Evolutionary conservation across 2,888 invertebrate genomes (phyloP).

Genomic region (Hyppa rectilinea): DNA sequence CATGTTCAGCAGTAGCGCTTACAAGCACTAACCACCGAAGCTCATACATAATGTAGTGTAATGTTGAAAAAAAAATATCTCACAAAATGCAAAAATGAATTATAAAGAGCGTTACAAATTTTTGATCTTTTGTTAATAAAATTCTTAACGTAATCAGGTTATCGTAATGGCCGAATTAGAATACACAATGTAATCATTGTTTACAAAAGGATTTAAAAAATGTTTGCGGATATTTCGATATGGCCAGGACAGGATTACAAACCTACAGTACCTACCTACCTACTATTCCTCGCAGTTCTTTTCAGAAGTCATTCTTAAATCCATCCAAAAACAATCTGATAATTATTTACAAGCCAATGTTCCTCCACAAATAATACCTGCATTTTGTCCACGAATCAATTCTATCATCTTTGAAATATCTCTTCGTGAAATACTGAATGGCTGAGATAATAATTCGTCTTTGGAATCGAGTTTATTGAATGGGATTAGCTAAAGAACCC

Average conservation of each 20-base stretch:
- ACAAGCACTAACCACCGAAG: no score
- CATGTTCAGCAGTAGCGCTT: no score
- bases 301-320: not conserved
- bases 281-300: not conserved
- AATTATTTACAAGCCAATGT: constrained; percentile 4
- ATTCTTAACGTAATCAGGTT: constrained; percentile 34
- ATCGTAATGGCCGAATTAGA: constrained; percentile 46
- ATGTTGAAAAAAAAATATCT: no score
- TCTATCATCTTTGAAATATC: constrained; percentile 20
- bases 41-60: no score
- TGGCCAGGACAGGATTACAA: not conserved
- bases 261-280: not conserved
- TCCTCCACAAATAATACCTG: constrained; percentile 2
- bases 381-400: not conserved
- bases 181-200: constrained; percentile 49
- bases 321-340: not conserved
- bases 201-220: constrained; percentile 43
- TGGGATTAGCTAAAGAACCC: constrained; percentile 32
- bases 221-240: constrained; percentile 27
- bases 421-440: constrained; percentile 19
- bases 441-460: constrained; percentile 30
- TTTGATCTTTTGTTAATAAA: constrained; percentile 10
- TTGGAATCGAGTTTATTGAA: constrained; percentile 37
- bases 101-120: constrained; percentile 7
- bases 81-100: no score